Percentiles rank a stretch among this genome's conserved stretches.
Conservation (phyloP, 2,888 invertebrate genomes). For the Drosophila macrospina region DNA sequence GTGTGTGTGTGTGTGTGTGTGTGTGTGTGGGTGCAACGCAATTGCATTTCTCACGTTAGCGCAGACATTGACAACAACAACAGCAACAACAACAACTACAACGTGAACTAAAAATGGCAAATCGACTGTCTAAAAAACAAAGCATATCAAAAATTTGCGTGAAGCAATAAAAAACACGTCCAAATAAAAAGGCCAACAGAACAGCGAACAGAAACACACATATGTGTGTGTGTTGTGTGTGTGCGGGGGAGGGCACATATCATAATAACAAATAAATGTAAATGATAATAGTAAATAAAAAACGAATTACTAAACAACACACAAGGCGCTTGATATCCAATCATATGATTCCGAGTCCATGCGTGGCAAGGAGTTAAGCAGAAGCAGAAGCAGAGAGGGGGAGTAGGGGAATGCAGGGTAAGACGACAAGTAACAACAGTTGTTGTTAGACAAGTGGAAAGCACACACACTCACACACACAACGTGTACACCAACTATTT, state of each 20-base stretch:
- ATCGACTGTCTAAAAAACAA: slow-evolving; percentile 69
- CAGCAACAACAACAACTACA: slow-evolving; percentile 23
- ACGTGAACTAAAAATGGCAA: slow-evolving; percentile 57
- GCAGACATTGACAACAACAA: slow-evolving; percentile 45
- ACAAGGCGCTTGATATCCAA: slow-evolving; percentile 62
- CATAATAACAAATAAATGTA: slow-evolving; percentile 81
- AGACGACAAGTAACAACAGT: slow-evolving; percentile 50
- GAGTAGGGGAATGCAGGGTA: no score
- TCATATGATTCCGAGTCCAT: slow-evolving; percentile 35
- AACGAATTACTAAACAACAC: slow-evolving; percentile 80
- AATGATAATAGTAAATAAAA: slow-evolving; percentile 79
- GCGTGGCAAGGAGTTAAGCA: slow-evolving; percentile 58
- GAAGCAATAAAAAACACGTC: slow-evolving; percentile 40
- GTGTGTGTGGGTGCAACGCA: slow-evolving; percentile 55
- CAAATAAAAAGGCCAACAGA: slow-evolving; percentile 50
- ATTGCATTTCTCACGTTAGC: slow-evolving; percentile 71
- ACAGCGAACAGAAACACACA: slow-evolving; percentile 17
- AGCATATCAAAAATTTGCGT: slow-evolving; percentile 71
- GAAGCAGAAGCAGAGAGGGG: no score
- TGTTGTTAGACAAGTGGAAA: slow-evolving; percentile 56
- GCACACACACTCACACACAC: slow-evolving; percentile 36
- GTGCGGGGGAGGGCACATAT: slow-evolving; percentile 35
- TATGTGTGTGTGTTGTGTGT: slow-evolving; percentile 11
- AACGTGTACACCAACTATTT: slow-evolving; percentile 49
- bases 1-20: slow-evolving; percentile 11